phyloP scores from a whole-genome alignment of 2,888 invertebrate species.

The Odontomyia ornata region DNA sequence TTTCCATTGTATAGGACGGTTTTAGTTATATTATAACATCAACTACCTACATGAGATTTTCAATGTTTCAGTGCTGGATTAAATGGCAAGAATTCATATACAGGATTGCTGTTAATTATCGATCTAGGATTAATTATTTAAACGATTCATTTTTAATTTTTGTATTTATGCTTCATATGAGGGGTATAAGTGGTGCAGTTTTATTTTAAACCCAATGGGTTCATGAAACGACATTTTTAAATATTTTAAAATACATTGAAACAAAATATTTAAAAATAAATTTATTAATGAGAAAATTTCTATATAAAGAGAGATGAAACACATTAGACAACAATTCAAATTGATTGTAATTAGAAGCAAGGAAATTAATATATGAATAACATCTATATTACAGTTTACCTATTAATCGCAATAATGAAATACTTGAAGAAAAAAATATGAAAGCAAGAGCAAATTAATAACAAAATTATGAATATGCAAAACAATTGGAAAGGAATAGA shows the following conservation, averaged over 20 bases:
- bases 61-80: too few species aligned
- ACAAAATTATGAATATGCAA: neutral
- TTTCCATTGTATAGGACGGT: too few species aligned
- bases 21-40: too few species aligned
- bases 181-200: conserved; percentile 58
- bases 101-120: too few species aligned
- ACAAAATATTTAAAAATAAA: conserved; percentile 53
- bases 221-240: conserved; percentile 57
- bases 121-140: too few species aligned
- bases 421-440: neutral
- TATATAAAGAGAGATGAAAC: conserved; percentile 53
- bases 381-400: neutral
- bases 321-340: conserved; percentile 50
- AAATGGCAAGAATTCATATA: too few species aligned
- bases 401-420: conserved; percentile 23
- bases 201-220: conserved; percentile 65
- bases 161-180: conserved; percentile 39
- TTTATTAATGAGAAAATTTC: conserved; percentile 52
- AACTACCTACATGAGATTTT: too few species aligned
- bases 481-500: conserved; percentile 39
- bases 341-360: conserved; percentile 6
- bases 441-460: neutral
- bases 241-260: conserved; percentile 55
- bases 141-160: too few species aligned
- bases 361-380: conserved; percentile 13